Conservation (phyloP, 2,797 vertebrate species). For the Momotus momota region DNA sequence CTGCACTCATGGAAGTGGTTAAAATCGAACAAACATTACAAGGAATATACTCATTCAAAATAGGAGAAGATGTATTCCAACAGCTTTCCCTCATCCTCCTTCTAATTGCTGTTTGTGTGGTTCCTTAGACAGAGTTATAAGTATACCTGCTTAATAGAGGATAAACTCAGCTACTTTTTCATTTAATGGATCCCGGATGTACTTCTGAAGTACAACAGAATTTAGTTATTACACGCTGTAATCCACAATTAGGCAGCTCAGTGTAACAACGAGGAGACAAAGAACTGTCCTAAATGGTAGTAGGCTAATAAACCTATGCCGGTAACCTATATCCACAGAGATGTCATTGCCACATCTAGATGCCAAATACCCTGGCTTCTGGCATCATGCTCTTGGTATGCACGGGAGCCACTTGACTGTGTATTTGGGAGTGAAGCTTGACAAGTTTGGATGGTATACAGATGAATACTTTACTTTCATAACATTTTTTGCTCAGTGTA, state of each 20-base stretch:
- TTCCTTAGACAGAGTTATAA: not conserved
- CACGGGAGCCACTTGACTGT: slow-evolving; percentile 38
- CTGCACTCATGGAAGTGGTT: not conserved
- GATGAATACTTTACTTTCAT: not conserved
- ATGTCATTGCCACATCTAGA: slow-evolving; percentile 18
- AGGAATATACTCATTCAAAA: not conserved
- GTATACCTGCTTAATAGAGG: not conserved
- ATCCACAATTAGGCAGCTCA: not conserved
- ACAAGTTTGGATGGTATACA: not conserved
- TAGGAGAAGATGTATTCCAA: not conserved
- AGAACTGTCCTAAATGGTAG: not conserved
- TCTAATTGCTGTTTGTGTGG: not conserved
- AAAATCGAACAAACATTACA: not conserved
- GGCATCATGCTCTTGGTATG: not conserved
- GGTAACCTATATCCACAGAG: slow-evolving; percentile 33
- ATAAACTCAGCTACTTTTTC: not conserved
- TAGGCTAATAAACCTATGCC: not conserved
- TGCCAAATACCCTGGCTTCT: slow-evolving; percentile 57
- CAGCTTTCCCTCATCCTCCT: not conserved
- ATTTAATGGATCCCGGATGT: not conserved
- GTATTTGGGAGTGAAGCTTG: not conserved
- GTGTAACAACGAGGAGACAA: not conserved
- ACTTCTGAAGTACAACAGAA: not conserved
- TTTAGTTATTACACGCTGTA: not conserved
- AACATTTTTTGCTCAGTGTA: not conserved